Percentiles rank a stretch among this genome's conserved stretches.
These are phyloP conservation scores for Hassar affinis DNA, from an alignment of 2,113 vertebrate species.

Conservation along the genomic window DNA sequence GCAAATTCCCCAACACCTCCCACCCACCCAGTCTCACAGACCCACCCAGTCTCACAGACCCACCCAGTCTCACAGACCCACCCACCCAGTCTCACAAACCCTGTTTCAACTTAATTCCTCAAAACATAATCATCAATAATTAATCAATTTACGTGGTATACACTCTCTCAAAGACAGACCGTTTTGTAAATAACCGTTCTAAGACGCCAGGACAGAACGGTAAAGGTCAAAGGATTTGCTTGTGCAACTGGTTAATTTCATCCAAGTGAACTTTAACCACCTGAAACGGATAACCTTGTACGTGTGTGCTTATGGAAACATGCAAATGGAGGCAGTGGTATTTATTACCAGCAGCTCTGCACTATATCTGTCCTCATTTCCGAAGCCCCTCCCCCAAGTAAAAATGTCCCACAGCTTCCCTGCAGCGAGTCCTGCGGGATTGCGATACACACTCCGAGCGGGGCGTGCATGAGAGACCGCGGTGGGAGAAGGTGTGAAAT, in stretches of 20 bases:
- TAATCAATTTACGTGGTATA: no score
- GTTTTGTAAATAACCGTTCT: not conserved
- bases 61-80: not conserved
- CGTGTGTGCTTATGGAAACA: not conserved
- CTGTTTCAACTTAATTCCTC: not conserved
- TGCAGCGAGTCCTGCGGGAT: not conserved
- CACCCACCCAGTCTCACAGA: not conserved
- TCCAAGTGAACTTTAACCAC: not conserved
- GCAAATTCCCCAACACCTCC: not conserved
- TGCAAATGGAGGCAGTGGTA: not conserved
- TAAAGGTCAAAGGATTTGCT: not conserved
- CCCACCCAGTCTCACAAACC: not conserved
- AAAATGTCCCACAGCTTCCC: not conserved
- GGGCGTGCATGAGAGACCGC: not conserved
- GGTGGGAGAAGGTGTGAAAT: conserved; percentile 2
- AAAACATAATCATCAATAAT: not conserved
- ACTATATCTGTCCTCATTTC: not conserved
- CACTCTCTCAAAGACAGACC: not conserved
- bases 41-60: not conserved
- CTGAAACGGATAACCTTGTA: not conserved
- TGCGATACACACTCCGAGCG: not conserved
- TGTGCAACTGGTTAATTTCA: not conserved
- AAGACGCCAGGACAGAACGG: not conserved
- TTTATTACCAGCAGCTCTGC: not conserved
- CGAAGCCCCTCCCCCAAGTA: not conserved